Percentiles rank a stretch among this genome's conserved stretches.
These are phyloP conservation scores for Hemistola chrysoprasaria DNA, from an alignment of 2,888 invertebrate genomes.

Conservation along the genomic window DNA sequence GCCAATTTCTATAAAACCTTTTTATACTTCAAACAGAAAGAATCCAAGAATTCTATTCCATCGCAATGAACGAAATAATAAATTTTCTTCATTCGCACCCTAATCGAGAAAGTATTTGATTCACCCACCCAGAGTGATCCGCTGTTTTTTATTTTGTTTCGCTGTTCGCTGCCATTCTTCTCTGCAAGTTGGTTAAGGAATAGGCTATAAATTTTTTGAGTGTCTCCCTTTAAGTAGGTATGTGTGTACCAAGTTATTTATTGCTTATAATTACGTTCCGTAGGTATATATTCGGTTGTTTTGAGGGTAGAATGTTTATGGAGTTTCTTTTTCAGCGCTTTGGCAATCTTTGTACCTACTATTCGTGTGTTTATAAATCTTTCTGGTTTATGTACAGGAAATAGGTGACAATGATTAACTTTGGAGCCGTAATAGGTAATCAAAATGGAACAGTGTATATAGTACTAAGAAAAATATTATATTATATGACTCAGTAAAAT, in stretches of 20 bases:
- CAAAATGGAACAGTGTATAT: no score
- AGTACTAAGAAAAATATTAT: no score
- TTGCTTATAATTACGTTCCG: constrained; percentile 41
- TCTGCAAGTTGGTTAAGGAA: constrained; percentile 57
- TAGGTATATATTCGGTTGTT: constrained; percentile 29
- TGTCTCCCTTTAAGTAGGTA: constrained; percentile 54
- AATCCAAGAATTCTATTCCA: constrained; percentile 49
- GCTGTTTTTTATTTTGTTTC: constrained; percentile 54
- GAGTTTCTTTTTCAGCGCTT: constrained; percentile 7
- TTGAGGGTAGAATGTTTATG: constrained; percentile 24
- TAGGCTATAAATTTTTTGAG: constrained; percentile 67
- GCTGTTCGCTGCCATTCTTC: constrained; percentile 41
- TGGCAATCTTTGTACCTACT: no score
- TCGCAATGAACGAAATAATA: constrained; percentile 57
- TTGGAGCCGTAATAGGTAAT: no score
- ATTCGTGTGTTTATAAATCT: no score
- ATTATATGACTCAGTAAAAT: no score
- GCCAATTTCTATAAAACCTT: neutral
- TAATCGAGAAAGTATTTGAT: constrained; percentile 60
- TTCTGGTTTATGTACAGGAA: no score
- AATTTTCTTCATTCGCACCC: constrained; percentile 47
- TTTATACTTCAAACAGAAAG: constrained; percentile 13
- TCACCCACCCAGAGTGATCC: constrained; percentile 67
- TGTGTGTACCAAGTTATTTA: constrained; percentile 63
- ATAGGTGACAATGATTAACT: no score